phyloP scores from a whole-genome alignment of 1,140 invertebrate genomes.

The Eulimnadia texana region DNA sequence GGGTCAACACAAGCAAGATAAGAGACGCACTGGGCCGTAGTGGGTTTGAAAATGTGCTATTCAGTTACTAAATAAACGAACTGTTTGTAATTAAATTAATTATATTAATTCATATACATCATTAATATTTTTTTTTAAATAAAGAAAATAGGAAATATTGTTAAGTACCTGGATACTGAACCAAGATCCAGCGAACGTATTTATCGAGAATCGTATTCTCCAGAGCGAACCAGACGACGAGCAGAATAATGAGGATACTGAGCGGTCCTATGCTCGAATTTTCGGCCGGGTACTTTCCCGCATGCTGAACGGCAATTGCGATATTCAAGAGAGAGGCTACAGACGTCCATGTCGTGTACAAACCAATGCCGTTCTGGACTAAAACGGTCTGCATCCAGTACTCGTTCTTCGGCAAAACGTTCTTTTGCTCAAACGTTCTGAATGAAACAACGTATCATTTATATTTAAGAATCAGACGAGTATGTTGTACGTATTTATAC shows the following conservation, averaged over 20 bases:
- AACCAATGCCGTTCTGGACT: constrained; percentile 7
- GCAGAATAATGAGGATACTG: not conserved
- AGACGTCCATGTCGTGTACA: constrained; percentile 11
- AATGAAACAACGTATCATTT: no score
- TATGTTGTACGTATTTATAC: not conserved
- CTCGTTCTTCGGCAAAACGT: not conserved
- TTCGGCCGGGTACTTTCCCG: constrained; percentile 5
- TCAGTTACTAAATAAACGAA: no score
- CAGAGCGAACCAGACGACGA: constrained; percentile 1
- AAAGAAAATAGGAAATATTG: not conserved
- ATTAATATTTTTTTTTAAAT: no score
- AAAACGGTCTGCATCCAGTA: constrained; percentile 4
- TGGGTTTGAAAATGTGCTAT: no score
- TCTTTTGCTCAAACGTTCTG: not conserved
- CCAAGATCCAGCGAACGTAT: constrained; percentile 5
- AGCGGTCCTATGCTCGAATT: not conserved
- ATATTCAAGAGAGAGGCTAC: constrained; percentile 12
- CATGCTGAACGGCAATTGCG: constrained; percentile 11
- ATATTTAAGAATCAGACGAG: no score
- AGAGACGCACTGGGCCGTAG: no score
- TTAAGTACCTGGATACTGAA: constrained; percentile 8
- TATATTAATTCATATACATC: no score
- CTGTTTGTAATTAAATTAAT: no score
- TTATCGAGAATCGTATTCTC: constrained; percentile 5
- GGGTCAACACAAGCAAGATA: no score